A percentile compares a stretch with the other conserved stretches of the same genome.
Conservation (phyloP, 1,140 invertebrate species). For the Papilio helenus region DNA sequence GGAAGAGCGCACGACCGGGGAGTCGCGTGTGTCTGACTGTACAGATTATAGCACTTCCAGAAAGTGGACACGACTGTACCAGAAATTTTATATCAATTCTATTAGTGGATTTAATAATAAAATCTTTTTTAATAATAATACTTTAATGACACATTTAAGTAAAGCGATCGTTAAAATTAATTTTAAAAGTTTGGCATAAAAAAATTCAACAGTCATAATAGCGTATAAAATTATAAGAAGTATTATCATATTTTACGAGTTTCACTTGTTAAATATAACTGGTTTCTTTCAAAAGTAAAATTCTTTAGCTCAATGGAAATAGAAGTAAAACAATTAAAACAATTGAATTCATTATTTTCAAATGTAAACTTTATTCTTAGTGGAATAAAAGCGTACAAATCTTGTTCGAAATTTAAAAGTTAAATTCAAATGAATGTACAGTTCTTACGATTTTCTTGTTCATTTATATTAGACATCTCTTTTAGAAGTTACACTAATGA, state of each 20-base stretch:
- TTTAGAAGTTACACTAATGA: neutral
- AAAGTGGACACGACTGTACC: slow-evolving; percentile 20
- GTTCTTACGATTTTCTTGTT: neutral
- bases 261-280: neutral
- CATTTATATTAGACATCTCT: neutral
- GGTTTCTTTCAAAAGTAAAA: neutral
- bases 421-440: neutral
- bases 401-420: neutral
- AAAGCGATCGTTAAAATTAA: too few relatives aligned
- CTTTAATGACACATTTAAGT: too few relatives aligned
- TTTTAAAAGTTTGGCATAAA: too few relatives aligned
- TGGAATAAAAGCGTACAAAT: slow-evolving; percentile 10
- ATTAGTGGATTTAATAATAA: neutral
- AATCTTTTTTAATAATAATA: too few relatives aligned
- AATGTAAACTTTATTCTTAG: slow-evolving; percentile 20
- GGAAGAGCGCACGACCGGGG: neutral
- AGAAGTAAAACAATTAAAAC: slow-evolving; percentile 14
- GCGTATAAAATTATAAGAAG: too few relatives aligned
- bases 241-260: too few relatives aligned
- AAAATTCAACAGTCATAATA: too few relatives aligned
- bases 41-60: neutral
- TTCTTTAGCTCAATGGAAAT: neutral
- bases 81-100: slow-evolving; percentile 2
- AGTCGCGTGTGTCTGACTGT: slow-evolving; percentile 1
- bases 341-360: slow-evolving; percentile 7